Base-by-base conservation (phyloP, 2,888 invertebrate species). In the Lithophane ornitopus region DNA sequence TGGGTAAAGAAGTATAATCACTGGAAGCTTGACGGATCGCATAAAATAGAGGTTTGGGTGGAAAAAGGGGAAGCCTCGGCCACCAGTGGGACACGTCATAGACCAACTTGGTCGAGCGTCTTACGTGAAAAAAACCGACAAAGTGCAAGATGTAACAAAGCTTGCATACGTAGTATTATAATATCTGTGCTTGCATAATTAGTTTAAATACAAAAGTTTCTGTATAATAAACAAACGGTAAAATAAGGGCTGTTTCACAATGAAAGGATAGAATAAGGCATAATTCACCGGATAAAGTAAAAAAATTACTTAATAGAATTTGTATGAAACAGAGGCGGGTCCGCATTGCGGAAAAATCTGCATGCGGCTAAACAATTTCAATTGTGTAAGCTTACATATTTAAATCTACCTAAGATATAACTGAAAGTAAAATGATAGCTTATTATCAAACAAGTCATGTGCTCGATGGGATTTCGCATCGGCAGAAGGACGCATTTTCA, bases 261-360 rank as follows among this genome's bases (percentile, higher is more conserved):
- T n/a, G 3, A 46, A 65, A 34, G 7, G 16, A 63, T 14, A 26
- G 12, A 66, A 34, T 39, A 19, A 34, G 12, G 11, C 2, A 22
- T 46, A 34, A 34, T 39, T 16, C 39, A 39, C 22, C 19, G 70
- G 12, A 8, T 26, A 26, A 14, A 46, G 22, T 70, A 0, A 26
- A 68, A 49, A 68, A 69, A n/a, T n/a, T n/a, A n/a, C n/a, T 0
- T 19, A 68, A 49, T 12, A 28, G 52, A 11, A n/a, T 28, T 52
- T 71, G 41, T 16, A 71, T 70, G 19, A 70, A 70, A 19, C 16
- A 70, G 70, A 16, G 49, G 44, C 2, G 7, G 14, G 19, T 14
- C 44, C 34, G 72, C 56, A 73, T 34, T 72, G 73, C 73, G 54
- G 41, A 71, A 28, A 44, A 72, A 68, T 12, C 12, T 41, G 54